Base-by-base conservation (phyloP, 64 coral and sea anemone species). In the Montipora efflorescens region DNA sequence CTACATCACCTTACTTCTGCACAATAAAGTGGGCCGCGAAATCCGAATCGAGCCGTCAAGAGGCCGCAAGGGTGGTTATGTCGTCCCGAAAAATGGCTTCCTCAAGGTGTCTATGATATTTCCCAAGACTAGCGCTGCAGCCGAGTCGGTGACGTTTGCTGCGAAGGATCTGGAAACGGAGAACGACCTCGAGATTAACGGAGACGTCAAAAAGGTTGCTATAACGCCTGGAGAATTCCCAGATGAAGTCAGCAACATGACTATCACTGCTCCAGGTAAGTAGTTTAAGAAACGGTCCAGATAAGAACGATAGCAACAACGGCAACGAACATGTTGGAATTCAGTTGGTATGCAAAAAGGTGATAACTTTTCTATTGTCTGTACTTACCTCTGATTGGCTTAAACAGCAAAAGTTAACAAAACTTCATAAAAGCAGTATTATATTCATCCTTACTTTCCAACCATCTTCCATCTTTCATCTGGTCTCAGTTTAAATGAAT, bases 231-330 rank as follows among this genome's bases (percentile, higher is more conserved):
- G 74, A 13, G 96, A 94, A n/a, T 52, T 84, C 64, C 82, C 84
- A 10, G 93, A 91, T 59, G 70, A 95, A 28, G 87, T 92, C 7
- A 84, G 79, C n/a, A 91, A 98, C 9, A 88, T 98, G 71, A 98
- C 92, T 53, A 95, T 98, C 48, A 98, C 96, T 16, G 96, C 96
- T 5, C 87, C 89, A 81, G 94, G 94, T 96, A 25, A 66, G 93
- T 51, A 53, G 5, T 8, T 49, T 22, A 21, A 20, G 53, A n/a
- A 18, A 23, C 25, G 25, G 25, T 25, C 25, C 25, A 25, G 25
- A 25, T 25, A 25, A 25, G 25, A 25, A 25, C 25, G 25, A 25
- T 25, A 25, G 25, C 25, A 25, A 25, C 25, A 25, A 25, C 25
- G 25, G 25, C 25, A 25, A 25, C 25, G 25, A 25, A 25, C 25